phyloP scores from a whole-genome alignment of 2,113 vertebrate species.

The Lathamus discolor region DNA sequence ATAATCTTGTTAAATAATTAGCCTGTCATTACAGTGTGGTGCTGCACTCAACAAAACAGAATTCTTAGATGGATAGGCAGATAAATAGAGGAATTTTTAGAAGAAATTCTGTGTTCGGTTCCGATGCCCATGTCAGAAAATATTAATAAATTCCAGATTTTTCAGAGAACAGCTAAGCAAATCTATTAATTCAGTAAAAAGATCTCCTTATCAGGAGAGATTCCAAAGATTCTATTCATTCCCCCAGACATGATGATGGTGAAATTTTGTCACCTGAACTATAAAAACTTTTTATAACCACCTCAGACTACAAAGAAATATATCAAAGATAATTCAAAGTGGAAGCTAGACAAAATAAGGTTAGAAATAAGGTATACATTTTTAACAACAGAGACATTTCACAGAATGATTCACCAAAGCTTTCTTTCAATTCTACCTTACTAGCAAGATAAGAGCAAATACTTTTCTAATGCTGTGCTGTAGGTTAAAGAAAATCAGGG shows the following conservation, averaged over 20 bases:
- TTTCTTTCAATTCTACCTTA: not conserved
- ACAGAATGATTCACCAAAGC: not conserved
- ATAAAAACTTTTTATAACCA: not conserved
- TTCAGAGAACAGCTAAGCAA: not conserved
- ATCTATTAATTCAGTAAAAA: not conserved
- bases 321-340: not conserved
- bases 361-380: not conserved
- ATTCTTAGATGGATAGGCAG: not conserved
- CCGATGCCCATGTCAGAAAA: not conserved
- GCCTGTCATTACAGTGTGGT: not conserved
- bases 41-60: not conserved
- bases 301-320: not conserved
- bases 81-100: not conserved
- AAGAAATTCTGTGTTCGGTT: not conserved
- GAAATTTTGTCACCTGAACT: not conserved
- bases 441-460: not conserved
- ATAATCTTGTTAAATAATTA: not conserved
- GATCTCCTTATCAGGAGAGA: not conserved
- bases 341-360: not conserved
- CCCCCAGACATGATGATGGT: not conserved
- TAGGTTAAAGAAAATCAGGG: not conserved
- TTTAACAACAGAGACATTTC: not conserved
- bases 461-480: not conserved
- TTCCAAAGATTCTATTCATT: not conserved
- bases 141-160: not conserved